Evolutionary conservation across 2,113 vertebrate species (phyloP), one percentile per base, ranked within the genome.

Genomic region (Festucalex cinctus): DNA sequence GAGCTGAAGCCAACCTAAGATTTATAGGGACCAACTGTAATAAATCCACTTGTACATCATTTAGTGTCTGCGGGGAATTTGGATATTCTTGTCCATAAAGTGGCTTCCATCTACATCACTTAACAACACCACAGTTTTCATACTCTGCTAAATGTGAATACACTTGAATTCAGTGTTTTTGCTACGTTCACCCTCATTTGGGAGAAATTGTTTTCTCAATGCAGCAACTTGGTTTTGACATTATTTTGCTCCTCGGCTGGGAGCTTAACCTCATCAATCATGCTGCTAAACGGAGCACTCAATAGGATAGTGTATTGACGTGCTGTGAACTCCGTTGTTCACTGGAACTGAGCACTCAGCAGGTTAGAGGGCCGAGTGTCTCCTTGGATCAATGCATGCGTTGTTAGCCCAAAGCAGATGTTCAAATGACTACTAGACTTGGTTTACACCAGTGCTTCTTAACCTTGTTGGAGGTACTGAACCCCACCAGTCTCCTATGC

Each of bases 41-140:
- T 93, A 92, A 93, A 93, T 93, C 88, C 81, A 85, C 91, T 88
- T 91, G 87, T 91, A 89, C 91, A 92, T 92, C 92, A 92, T 91
- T 91, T 91, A 91, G 86, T 78, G 88, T 91, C 92, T 91, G 84
- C n/a, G 28, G 70, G 91, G 89, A 89, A 91, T 87, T 87, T 82
- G 82, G 26, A 49, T 35, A 86, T 86, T 88, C 75, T 82, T 84
- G 78, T 70, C 83, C 83, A 86, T 84, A 87, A 89, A 87, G 79
- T 70, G n/a, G 62, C 64, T 44, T 88, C 78, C 72, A 74, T 82
- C 77, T 84, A 63, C 79, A 81, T 87, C 86, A 66, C 58, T 69
- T 36, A 68, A 57, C 66, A 73, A 60, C 67, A 35, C 60, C 43
- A 48, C 61, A 57, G 73, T 79, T 73, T 54, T 63, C 64, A 70